Conservation (phyloP, 2,797 vertebrate genomes). For the Dendrocincla tyrannina region DNA sequence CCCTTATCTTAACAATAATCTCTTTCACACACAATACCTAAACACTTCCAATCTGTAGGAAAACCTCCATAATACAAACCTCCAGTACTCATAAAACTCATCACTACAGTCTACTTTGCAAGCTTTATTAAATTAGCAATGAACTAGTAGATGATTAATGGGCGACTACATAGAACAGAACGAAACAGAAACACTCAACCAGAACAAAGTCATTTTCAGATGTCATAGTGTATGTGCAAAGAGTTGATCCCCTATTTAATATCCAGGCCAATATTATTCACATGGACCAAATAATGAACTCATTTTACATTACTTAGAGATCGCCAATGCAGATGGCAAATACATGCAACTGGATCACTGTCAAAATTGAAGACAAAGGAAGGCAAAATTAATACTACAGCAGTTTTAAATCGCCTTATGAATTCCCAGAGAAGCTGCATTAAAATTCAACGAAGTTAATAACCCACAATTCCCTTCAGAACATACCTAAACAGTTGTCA, state of each 20-base stretch:
- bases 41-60: not conserved
- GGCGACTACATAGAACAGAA: not conserved
- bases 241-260: not conserved
- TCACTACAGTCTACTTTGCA: not conserved
- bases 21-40: not conserved
- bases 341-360: conserved; percentile 1
- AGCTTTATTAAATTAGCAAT: not conserved
- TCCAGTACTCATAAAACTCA: not conserved
- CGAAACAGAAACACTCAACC: not conserved
- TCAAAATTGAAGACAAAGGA: conserved; percentile 42
- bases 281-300: not conserved
- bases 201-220: not conserved
- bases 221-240: not conserved
- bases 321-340: not conserved
- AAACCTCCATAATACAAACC: not conserved
- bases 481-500: conserved; percentile 62
- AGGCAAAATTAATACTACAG: conserved; percentile 28
- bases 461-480: conserved; percentile 44
- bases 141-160: not conserved
- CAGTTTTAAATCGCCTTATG: conserved; percentile 15
- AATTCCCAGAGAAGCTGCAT: conserved; percentile 41
- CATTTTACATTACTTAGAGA: not conserved
- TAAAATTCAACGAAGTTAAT: conserved; percentile 54
- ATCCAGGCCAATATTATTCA: not conserved
- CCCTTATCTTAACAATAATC: not conserved